Evolutionary conservation across 2,888 invertebrate species (phyloP), one percentile per base, ranked within the genome.

Genomic region (Tiphia femorata): DNA sequence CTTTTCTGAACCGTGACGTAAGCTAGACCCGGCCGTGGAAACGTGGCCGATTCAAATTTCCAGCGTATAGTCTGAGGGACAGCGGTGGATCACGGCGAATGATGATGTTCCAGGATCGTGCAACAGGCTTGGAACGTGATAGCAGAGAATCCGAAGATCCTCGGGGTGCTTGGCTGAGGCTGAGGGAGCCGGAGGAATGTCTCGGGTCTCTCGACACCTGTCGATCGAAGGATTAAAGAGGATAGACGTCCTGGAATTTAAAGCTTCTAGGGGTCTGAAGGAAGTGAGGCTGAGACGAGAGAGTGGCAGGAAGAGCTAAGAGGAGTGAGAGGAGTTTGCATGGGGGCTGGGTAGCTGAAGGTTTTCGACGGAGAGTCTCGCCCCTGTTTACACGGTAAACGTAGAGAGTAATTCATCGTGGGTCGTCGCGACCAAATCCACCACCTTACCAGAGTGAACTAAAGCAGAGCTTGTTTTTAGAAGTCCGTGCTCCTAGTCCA

Each of bases 211-310:
- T 64, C 67, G 68, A 76, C 72, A 76, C 71, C 72, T 70, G 74
- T 70, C 75, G 73, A 75, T 73, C 68, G 68, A 40, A 50, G 73
- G 71, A 73, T 76, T 75, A 73, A 75, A 76, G 74, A 68, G 64
- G 71, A 76, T 58, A 64, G 60, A 62, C 62, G 30, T 41, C 41
- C 29, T 30, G 40, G 65, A 65, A 65, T 64, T 67, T 67, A 57
- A 64, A 67, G 64, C 54, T 12, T 41, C 43, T 30, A 58, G n/a
- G n/a, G n/a, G n/a, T n/a, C n/a, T n/a, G n/a, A n/a, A n/a, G n/a
- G n/a, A n/a, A n/a, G n/a, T n/a, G n/a, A 25, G 48, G 14, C 1
- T 12, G 29, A 35, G 38, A 47, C 33, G 17, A 27, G 41, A 41
- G 7, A 19, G 21, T 19, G 49, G 10, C 8, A 48, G 16, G 19